Conservation (phyloP, 2,113 vertebrate genomes). For the Pelusios castaneus region DNA sequence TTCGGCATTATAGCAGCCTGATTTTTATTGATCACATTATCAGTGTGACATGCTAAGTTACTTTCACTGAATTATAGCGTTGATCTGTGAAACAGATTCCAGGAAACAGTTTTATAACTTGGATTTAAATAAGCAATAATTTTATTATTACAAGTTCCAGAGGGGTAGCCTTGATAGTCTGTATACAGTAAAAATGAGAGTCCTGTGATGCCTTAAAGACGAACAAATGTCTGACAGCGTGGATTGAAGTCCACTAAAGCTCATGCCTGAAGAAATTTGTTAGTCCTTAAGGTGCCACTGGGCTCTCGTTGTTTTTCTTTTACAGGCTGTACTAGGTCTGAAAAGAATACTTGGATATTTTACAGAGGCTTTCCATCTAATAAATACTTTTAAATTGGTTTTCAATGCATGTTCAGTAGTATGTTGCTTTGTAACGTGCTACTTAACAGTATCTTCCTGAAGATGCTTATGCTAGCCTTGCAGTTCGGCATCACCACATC, state of each 20-base stretch:
- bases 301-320: neutral
- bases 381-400: neutral
- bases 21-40: neutral
- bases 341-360: neutral
- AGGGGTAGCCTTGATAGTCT: no score
- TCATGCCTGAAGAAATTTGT: no score
- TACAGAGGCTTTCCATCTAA: conserved; percentile 23
- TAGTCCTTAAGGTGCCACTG: no score
- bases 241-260: no score
- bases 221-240: no score
- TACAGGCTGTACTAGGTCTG: neutral
- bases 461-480: neutral
- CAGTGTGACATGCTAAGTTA: neutral
- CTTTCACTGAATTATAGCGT: neutral
- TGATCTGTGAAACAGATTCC: conserved; percentile 11
- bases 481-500: neutral
- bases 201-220: no score
- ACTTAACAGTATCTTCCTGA: neutral
- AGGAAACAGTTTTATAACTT: neutral
- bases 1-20: neutral
- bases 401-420: neutral
- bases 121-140: neutral
- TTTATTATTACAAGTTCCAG: neutral
- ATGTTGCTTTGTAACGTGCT: neutral
- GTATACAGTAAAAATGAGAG: no score